Base-by-base conservation (phyloP, 2,888 invertebrate genomes). In the Belgica antarctica region DNA sequence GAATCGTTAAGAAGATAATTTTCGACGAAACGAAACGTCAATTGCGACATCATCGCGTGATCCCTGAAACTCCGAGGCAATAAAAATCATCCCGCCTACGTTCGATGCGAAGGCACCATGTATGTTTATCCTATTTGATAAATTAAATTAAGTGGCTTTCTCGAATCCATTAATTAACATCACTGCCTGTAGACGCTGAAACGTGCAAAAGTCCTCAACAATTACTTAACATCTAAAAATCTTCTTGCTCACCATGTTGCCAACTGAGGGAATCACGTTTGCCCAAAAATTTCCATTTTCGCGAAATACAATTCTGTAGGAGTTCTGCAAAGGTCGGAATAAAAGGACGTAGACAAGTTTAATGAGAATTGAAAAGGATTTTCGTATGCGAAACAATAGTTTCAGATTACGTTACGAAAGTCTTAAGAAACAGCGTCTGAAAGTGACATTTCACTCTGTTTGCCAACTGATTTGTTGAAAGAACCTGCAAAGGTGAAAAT, bases 131-230 rank as follows among this genome's bases (percentile, higher is more conserved):
- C n/a, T n/a, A 15, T 31, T 41, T 19, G 52, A 52, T 52, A 52
- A 52, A 52, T 52, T 52, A 52, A 52, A 22, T 52, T 52, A 52
- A 52, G 22, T 19, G 22, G 19, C 52, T 52, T 22, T 52, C 52
- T 19, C 12, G 22, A 52, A 52, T 22, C 52, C 52, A 52, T 52
- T 52, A 52, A 52, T 52, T 52, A 52, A 22, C 17, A 52, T 52
- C 22, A 22, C 52, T 52, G 41, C 15, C n/a, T 41, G 15, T 3
- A 2, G 52, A 52, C 17, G n/a, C 19, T n/a, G 22, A 52, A 52
- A 52, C 52, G 52, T 52, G 52, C 52, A 22, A 52, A 52, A 52
- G 7, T 52, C 52, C n/a, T 52, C 52, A 52, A 22, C 22, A 52
- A 19, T 19, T 17, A 52, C 22, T 22, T 52, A 12, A 17, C 52